A percentile compares a stretch with the other conserved stretches of the same genome.
phyloP scores from a whole-genome alignment of 1,140 invertebrate genomes.

The Ylistrum balloti region DNA sequence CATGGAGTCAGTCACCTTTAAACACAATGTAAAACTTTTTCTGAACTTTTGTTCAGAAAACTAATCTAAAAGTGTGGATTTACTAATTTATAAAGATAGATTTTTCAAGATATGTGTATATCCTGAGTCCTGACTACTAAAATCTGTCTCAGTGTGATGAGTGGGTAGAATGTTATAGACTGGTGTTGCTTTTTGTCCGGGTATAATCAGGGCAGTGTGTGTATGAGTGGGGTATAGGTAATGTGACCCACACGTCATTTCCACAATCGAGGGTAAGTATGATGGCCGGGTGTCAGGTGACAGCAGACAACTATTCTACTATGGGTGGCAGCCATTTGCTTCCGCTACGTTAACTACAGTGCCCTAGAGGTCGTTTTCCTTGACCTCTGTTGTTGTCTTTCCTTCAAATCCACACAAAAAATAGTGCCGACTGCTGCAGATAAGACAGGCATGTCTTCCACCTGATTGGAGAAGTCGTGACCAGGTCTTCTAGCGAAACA shows the following conservation, averaged over 20 bases:
- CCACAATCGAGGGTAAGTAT: constrained; percentile 32
- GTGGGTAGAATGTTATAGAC: background rate
- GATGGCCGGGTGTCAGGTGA: constrained; percentile 19
- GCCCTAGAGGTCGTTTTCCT: background rate
- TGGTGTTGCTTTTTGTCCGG: background rate
- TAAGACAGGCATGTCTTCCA: background rate
- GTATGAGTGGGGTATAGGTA: constrained; percentile 2
- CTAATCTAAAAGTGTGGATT: no score
- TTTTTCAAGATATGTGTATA: no score
- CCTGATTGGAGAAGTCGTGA: constrained; percentile 1
- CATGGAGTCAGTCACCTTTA: no score
- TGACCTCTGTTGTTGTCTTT: constrained; percentile 19
- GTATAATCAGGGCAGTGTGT: background rate
- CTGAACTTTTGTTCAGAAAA: no score
- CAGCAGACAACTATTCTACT: background rate
- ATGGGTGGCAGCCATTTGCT: constrained; percentile 24
- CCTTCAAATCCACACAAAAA: constrained; percentile 33
- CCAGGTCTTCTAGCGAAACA: background rate
- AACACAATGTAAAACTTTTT: no score
- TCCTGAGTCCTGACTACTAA: no score
- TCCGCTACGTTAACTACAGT: constrained; percentile 20
- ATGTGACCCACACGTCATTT: background rate
- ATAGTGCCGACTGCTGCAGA: background rate
- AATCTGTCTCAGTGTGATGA: background rate
- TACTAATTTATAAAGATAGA: no score